Evolutionary conservation across 2,888 invertebrate genomes (phyloP).

Genomic region (Idaea straminata): DNA sequence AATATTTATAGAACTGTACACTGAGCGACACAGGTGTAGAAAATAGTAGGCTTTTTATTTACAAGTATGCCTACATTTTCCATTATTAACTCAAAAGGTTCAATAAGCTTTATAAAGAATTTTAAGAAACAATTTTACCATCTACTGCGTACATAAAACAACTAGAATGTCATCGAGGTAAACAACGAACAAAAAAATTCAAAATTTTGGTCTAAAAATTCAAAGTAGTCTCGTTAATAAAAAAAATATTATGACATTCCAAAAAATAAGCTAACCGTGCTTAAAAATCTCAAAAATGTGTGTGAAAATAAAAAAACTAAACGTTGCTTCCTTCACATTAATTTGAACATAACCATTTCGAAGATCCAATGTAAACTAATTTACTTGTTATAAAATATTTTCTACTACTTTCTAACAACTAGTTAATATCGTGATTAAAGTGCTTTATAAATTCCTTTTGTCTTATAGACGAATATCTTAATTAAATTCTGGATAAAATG

Average conservation of each 20-base stretch:
- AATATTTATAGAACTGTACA: slow-evolving; percentile 58
- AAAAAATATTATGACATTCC: background rate
- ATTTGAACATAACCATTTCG: background rate
- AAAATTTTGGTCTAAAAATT: background rate
- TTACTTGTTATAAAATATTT: background rate
- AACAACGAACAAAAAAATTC: background rate
- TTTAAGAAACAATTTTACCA: background rate
- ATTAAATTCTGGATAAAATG: slow-evolving; percentile 35
- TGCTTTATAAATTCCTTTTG: slow-evolving; percentile 58
- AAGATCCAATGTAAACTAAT: background rate
- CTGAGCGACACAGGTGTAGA: slow-evolving; percentile 76
- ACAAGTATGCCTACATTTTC: slow-evolving; percentile 52
- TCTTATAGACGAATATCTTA: slow-evolving; percentile 49
- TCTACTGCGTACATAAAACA: background rate
- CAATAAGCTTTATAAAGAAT: slow-evolving; percentile 3
- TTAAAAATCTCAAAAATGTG: background rate
- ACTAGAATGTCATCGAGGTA: background rate
- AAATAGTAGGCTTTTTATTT: slow-evolving; percentile 62
- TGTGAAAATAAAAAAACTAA: background rate
- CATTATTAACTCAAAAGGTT: slow-evolving; percentile 32
- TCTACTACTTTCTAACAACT: slow-evolving; percentile 21
- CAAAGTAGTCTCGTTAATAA: background rate
- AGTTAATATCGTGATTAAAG: slow-evolving; percentile 23
- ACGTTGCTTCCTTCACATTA: background rate
- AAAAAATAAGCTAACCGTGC: background rate